Conservation (phyloP, 1,140 invertebrate species). For the Temnothorax longispinosus region DNA sequence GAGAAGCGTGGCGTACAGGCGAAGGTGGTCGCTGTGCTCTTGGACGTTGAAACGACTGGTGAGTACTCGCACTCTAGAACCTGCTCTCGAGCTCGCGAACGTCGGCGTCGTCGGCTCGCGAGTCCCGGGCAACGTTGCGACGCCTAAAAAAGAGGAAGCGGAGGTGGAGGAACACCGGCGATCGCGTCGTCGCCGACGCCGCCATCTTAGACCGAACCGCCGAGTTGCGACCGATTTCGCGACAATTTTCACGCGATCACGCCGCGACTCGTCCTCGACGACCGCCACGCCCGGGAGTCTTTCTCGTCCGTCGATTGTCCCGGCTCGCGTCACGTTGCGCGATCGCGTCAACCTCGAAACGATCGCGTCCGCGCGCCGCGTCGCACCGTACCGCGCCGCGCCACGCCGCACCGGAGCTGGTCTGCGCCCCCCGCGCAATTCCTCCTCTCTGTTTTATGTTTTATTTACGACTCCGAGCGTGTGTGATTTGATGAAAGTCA, state of each 20-base stretch:
- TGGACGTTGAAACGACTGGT: background rate
- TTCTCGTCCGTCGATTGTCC: background rate
- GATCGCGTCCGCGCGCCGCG: background rate
- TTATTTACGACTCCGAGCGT: background rate
- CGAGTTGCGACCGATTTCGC: background rate
- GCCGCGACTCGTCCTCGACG: background rate
- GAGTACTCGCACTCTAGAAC: background rate
- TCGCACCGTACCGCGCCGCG: no score
- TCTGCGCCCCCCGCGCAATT: background rate
- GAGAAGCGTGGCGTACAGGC: background rate
- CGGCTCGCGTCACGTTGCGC: background rate
- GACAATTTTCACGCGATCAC: background rate
- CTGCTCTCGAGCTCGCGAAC: background rate
- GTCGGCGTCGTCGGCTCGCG: background rate
- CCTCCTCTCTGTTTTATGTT: background rate
- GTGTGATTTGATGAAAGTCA: background rate
- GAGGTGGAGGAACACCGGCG: background rate
- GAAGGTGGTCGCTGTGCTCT: background rate
- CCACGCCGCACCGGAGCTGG: background rate
- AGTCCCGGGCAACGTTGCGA: no score
- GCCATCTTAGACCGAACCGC: slow-evolving; percentile 11
- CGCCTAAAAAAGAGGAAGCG: background rate
- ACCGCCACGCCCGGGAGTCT: background rate
- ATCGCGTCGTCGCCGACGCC: background rate
- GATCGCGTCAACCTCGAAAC: no score